Evolutionary conservation across 2,113 vertebrate species (phyloP).

Genomic region (Mormyrus lacerda): DNA sequence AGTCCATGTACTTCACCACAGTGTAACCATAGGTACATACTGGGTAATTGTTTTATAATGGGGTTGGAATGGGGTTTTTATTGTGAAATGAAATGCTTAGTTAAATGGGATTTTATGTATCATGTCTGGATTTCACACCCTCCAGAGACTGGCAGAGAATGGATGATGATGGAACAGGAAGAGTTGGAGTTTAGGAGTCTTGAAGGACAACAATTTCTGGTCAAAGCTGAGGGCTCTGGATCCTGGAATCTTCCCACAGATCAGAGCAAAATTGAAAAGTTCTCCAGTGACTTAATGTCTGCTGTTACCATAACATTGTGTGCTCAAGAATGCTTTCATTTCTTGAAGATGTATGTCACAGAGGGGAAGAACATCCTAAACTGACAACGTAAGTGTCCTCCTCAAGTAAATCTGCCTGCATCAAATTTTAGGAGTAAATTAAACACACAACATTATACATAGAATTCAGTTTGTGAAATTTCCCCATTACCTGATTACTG

Average conservation of each 20-base stretch:
- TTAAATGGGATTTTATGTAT: neutral
- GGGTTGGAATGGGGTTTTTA: neutral
- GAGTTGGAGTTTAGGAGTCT: neutral
- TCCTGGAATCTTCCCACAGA: neutral
- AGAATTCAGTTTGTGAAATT: too few species aligned
- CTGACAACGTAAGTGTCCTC: neutral
- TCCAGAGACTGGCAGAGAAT: neutral
- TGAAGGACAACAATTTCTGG: slow-evolving; percentile 2
- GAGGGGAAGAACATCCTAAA: slow-evolving; percentile 1
- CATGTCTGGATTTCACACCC: neutral
- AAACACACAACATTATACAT: neutral
- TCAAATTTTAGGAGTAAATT: neutral
- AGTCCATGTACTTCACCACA: neutral
- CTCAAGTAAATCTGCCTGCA: neutral
- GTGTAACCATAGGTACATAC: neutral
- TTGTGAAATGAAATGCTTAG: neutral
- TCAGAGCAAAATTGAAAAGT: neutral
- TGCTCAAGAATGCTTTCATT: neutral
- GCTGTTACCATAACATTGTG: neutral
- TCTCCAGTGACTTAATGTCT: neutral
- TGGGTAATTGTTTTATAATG: neutral
- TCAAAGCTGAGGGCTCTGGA: neutral
- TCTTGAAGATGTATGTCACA: slow-evolving; percentile 9
- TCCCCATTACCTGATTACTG: too few species aligned
- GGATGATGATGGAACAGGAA: neutral